These are phyloP conservation scores for Discoglossus pictus DNA, from an alignment of 2,797 vertebrate genomes.

Conservation along the genomic window DNA sequence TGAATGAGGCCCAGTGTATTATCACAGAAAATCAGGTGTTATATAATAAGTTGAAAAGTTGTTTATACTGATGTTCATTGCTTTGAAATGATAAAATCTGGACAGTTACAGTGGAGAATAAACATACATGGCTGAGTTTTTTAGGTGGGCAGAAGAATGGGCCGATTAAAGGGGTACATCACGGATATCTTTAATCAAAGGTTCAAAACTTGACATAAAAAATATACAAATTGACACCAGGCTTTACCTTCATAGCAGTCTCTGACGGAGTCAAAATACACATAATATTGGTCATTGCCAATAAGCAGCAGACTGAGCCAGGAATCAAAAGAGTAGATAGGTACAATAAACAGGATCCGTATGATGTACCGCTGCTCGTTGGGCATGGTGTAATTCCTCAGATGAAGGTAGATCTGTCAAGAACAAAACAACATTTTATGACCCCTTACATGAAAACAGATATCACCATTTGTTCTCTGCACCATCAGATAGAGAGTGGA, in stretches of 20 bases:
- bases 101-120: too few relatives aligned
- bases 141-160: too few relatives aligned
- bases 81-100: too few relatives aligned
- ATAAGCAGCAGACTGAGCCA: slow-evolving; percentile 98
- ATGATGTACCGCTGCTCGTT: slow-evolving; percentile 96
- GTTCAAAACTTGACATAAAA: background rate
- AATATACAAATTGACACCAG: background rate
- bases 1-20: too few relatives aligned
- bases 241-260: slow-evolving; percentile 94
- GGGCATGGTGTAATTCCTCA: slow-evolving; percentile 86
- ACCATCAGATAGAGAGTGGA: too few relatives aligned
- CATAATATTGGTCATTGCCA: slow-evolving; percentile 86
- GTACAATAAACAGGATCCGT: slow-evolving; percentile 93
- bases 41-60: too few relatives aligned
- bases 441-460: background rate
- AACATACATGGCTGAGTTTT: too few relatives aligned
- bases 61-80: too few relatives aligned
- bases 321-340: slow-evolving; percentile 90
- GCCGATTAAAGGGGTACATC: too few relatives aligned
- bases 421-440: slow-evolving; percentile 2
- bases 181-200: too few relatives aligned
- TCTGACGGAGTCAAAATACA: slow-evolving; percentile 91
- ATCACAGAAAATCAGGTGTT: too few relatives aligned
- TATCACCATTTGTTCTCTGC: too few relatives aligned
- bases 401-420: slow-evolving; percentile 88